Evolutionary conservation across 37 sponge, comb jelly and placozoan species (phyloP), one percentile per base, ranked within the genome.

Genomic region (Cladorhizidae sp.): DNA sequence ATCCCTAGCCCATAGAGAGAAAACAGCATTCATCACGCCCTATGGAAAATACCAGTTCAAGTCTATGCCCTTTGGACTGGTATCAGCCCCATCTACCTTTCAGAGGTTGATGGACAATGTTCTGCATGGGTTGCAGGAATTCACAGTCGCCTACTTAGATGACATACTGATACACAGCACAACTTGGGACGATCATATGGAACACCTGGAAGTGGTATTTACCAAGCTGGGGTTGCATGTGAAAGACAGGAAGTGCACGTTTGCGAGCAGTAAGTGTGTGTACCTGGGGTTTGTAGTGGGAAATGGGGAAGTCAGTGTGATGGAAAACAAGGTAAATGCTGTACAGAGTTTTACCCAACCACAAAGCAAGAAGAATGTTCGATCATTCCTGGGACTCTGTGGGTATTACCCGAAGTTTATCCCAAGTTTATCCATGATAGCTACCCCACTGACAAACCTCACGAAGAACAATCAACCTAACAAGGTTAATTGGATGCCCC

Each of bases 41-140:
- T 25, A 74, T 74, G 74, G 74, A 23, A 45, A 45, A 9, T 45
- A 45, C 9, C 8, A 45, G 49, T 45, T 12, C 9, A 26, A 31
- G 33, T 23, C 14, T 25, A 74, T 74, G 74, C 74, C 74, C 14
- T 74, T 74, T 25, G 74, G 74, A 21, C 33, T 58, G 14, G 26
- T 26, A 25, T 3, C 18, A 21, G 59, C 59, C 23, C 59, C 59
- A 6, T 21, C 59, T 25, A 21, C 14, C 14, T n/a, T n/a, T 21
- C 59, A 58, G 26, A 21, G 20, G 26, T 21, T 26, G 20, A 14
- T 58, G 59, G 59, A 58, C 20, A 21, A 58, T 9, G 3, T 58
- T 21, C 26, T 58, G 26, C 59, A 58, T 21, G 26, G 26, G 11
- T n/a, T n/a, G n/a, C n/a, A n/a, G n/a, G n/a, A n/a, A n/a, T n/a